phyloP scores from a whole-genome alignment of 2,888 invertebrate genomes.

The Tetragonisca angustula region DNA sequence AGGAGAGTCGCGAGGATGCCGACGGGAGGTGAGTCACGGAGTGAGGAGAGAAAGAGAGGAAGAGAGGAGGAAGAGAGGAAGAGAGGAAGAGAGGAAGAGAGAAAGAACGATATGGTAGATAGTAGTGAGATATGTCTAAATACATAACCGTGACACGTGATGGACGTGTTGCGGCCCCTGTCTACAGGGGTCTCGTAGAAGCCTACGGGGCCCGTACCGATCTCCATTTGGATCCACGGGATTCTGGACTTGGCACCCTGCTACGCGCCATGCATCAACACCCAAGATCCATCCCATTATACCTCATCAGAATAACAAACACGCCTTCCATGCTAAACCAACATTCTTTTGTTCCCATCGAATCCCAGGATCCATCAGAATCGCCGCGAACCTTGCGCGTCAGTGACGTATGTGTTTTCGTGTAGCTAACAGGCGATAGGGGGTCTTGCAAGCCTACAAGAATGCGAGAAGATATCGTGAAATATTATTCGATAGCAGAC shows the following conservation, averaged over 20 bases:
- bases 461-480: conserved; percentile 58
- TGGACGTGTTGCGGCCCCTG: conserved; percentile 82
- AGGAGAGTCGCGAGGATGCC: not conserved
- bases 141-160: conserved; percentile 82
- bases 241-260: conserved; percentile 79
- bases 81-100: conserved; percentile 6
- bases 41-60: not conserved
- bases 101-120: conserved; percentile 68
- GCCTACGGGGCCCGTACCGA: conserved; percentile 57
- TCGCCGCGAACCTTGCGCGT: conserved; percentile 70
- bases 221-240: conserved; percentile 69
- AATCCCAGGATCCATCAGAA: conserved; percentile 81
- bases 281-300: conserved; percentile 83
- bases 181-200: conserved; percentile 77
- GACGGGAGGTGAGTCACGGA: conserved; percentile 4
- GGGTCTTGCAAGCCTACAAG: conserved; percentile 37
- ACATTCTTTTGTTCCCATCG: conserved; percentile 81
- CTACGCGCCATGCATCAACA: conserved; percentile 84
- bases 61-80: conserved; percentile 1
- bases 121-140: conserved; percentile 81
- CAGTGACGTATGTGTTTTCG: conserved; percentile 62
- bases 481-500: conserved; percentile 58
- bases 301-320: conserved; percentile 83
- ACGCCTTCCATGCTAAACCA: conserved; percentile 81
- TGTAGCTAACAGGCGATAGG: conserved; percentile 49